phyloP scores from a whole-genome alignment of 2,797 vertebrate genomes.

The Chloroceryle inda region DNA sequence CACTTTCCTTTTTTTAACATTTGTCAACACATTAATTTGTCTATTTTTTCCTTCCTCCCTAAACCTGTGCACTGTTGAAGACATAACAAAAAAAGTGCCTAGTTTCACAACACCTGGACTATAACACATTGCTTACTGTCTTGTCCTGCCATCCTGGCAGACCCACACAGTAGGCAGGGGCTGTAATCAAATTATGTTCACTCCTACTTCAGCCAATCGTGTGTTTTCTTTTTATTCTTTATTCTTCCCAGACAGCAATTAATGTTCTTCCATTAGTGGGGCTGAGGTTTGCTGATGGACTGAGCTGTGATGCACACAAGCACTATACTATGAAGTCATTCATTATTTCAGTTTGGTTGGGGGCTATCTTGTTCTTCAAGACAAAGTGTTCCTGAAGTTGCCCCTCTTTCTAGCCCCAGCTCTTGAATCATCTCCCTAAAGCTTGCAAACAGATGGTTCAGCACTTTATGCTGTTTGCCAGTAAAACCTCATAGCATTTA shows the following conservation, averaged over 20 bases:
- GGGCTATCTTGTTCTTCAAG: background rate
- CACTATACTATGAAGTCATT: background rate
- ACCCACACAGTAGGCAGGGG: background rate
- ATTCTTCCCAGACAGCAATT: background rate
- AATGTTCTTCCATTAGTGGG: background rate
- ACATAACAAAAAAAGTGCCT: background rate
- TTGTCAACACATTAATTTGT: background rate
- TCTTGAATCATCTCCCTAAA: conserved; percentile 43
- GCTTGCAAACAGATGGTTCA: conserved; percentile 32
- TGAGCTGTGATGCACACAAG: background rate
- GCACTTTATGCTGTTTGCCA: background rate
- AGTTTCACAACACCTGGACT: background rate
- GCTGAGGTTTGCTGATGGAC: background rate
- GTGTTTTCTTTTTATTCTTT: background rate
- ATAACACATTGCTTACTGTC: background rate
- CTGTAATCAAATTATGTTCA: background rate
- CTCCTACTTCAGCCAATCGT: background rate
- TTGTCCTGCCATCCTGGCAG: background rate
- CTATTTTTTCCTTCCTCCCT: background rate
- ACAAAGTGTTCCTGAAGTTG: background rate
- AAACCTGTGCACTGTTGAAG: background rate
- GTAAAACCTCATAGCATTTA: background rate
- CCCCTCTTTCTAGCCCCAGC: background rate
- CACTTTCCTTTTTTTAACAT: background rate
- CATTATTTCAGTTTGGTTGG: background rate